Percentiles rank a stretch among this genome's conserved stretches.
Conservation (phyloP, 2,797 vertebrate species). For the Protosalanx chinensis region DNA sequence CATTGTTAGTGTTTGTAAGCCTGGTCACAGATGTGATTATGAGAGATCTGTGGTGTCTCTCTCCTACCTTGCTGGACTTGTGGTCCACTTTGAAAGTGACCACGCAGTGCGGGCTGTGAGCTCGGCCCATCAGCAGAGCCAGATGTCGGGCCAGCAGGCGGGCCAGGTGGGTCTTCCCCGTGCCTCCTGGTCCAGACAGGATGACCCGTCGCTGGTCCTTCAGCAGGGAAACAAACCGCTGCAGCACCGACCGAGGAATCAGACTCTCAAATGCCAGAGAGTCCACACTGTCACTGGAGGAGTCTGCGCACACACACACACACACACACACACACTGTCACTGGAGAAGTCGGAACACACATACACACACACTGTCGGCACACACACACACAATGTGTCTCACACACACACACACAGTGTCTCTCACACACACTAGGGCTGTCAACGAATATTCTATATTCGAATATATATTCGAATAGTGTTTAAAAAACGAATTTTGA, state of each 20-base stretch:
- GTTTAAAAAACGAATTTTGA: no score
- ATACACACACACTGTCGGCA: conserved; percentile 81
- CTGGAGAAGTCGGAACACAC: conserved; percentile 76
- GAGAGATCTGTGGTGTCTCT: no score
- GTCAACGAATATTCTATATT: no score
- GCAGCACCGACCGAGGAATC: conserved; percentile 92
- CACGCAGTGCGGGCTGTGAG: conserved; percentile 77
- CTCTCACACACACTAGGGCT: no score
- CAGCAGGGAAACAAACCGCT: conserved; percentile 91
- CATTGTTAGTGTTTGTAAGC: no score
- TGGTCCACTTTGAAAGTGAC: conserved; percentile 96
- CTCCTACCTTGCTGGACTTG: conserved; percentile 92
- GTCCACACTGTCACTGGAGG: conserved; percentile 82
- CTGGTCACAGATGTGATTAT: no score
- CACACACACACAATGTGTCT: conserved; percentile 2
- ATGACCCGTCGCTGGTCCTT: conserved; percentile 91
- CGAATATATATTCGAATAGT: no score
- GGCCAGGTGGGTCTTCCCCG: conserved; percentile 92
- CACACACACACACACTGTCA: conserved; percentile 71
- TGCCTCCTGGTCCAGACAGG: conserved; percentile 92
- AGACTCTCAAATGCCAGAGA: conserved; percentile 89
- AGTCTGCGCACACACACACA: conserved; percentile 68
- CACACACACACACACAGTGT: neutral
- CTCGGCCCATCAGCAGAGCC: conserved; percentile 82
- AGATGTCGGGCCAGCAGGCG: conserved; percentile 86